These are phyloP conservation scores for Bovichtus diacanthus DNA, from an alignment of 2,797 vertebrate species.

Conservation along the genomic window DNA sequence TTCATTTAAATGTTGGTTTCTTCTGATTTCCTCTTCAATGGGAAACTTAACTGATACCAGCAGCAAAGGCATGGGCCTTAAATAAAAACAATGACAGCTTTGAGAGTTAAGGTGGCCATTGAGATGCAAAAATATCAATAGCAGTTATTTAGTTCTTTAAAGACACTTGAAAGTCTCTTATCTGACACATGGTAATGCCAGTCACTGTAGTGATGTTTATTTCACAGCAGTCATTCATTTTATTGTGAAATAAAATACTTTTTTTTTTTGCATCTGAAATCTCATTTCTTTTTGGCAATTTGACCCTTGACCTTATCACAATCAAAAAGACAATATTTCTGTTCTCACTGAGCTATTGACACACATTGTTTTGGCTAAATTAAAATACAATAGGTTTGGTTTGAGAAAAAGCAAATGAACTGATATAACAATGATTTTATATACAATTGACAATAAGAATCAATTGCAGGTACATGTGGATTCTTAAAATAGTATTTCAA, in stretches of 20 bases:
- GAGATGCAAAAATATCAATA: conserved; percentile 86
- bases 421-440: background rate
- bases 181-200: conserved; percentile 84
- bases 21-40: conserved; percentile 86
- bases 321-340: conserved; percentile 23
- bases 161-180: conserved; percentile 88
- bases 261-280: conserved; percentile 59
- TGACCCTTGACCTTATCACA: conserved; percentile 50
- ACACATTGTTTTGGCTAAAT: background rate
- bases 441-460: background rate
- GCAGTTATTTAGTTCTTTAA: conserved; percentile 86
- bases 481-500: conserved; percentile 12
- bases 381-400: background rate
- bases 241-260: conserved; percentile 66
- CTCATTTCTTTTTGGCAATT: conserved; percentile 32
- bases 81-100: conserved; percentile 88
- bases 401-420: background rate
- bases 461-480: background rate
- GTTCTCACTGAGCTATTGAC: conserved; percentile 67
- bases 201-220: conserved; percentile 83
- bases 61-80: conserved; percentile 74
- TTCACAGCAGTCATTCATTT: conserved; percentile 80
- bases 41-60: conserved; percentile 79
- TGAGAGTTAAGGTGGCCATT: conserved; percentile 86
- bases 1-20: conserved; percentile 82